phyloP scores from a whole-genome alignment of 2,113 vertebrate species.

The Bos indicus region DNA sequence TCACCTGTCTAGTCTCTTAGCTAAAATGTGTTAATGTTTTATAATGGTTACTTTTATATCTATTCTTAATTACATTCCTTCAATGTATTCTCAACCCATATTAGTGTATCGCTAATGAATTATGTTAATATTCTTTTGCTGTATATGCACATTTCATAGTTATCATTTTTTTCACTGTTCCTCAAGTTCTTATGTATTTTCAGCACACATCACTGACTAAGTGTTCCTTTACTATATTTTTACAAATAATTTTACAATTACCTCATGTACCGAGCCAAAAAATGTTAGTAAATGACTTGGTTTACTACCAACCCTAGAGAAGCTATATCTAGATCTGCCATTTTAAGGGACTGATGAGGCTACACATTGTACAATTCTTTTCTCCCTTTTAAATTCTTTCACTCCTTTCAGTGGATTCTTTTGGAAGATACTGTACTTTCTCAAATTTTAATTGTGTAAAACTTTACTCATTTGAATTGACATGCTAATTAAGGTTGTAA shows the following conservation, averaged over 20 bases:
- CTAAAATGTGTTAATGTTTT: not conserved
- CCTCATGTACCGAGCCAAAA: not conserved
- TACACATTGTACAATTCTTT: not conserved
- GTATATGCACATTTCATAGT: not conserved
- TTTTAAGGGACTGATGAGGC: not conserved
- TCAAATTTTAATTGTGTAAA: conserved; percentile 2
- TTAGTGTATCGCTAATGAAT: not conserved
- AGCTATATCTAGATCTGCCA: not conserved
- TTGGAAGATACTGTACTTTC: not conserved
- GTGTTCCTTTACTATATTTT: not conserved
- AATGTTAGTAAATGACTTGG: not conserved
- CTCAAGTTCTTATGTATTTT: not conserved
- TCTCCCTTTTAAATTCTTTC: not conserved
- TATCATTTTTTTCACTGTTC: not conserved
- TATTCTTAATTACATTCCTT: not conserved
- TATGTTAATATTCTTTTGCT: not conserved
- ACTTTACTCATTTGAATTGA: conserved; percentile 19
- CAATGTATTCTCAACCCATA: not conserved
- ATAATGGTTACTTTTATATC: not conserved
- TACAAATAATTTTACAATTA: not conserved
- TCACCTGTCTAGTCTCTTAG: not conserved
- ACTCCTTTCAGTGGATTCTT: conserved; percentile 1
- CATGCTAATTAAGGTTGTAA: conserved; percentile 36
- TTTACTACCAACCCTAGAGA: not conserved
- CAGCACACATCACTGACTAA: not conserved